These are phyloP conservation scores for Corydoras maculifer DNA, from an alignment of 2,113 vertebrate species.

Conservation along the genomic window DNA sequence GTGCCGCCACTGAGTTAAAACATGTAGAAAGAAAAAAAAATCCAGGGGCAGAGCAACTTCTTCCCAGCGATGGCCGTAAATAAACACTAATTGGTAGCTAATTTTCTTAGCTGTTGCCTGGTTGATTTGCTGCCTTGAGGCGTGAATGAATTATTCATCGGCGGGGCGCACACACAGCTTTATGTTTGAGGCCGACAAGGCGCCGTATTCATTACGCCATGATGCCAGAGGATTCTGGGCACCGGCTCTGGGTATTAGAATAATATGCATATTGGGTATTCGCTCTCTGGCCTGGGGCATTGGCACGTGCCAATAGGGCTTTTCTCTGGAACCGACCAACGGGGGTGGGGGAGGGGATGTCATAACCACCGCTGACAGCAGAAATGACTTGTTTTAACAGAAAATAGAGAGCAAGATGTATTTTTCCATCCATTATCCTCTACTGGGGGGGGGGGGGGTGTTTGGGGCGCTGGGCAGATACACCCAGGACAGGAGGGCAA, in stretches of 20 bases:
- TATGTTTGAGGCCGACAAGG: constrained; percentile 76
- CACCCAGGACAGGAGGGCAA: too few relatives aligned
- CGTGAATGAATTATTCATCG: constrained; percentile 87
- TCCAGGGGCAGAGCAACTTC: constrained; percentile 4
- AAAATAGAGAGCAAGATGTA: neutral
- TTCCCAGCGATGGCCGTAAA: constrained; percentile 66
- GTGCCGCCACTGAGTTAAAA: too few relatives aligned
- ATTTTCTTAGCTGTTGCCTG: constrained; percentile 87
- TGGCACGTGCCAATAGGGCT: constrained; percentile 60
- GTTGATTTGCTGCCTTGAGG: constrained; percentile 88
- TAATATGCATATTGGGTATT: constrained; percentile 76
- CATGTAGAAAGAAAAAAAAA: constrained; percentile 1
- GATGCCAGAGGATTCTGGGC: constrained; percentile 74
- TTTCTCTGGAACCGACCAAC: constrained; percentile 66
- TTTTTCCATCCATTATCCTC: too few relatives aligned
- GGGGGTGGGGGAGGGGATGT: constrained; percentile 33
- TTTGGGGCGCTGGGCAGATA: too few relatives aligned
- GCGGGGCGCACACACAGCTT: constrained; percentile 75
- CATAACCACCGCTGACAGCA: neutral
- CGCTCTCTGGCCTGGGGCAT: constrained; percentile 52
- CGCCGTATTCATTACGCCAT: constrained; percentile 79
- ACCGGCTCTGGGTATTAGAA: constrained; percentile 73
- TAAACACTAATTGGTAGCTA: constrained; percentile 91
- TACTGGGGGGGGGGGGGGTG: too few relatives aligned
- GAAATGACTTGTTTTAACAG: neutral